Conservation (phyloP, 2,113 vertebrate genomes). For the Lathamus discolor region DNA sequence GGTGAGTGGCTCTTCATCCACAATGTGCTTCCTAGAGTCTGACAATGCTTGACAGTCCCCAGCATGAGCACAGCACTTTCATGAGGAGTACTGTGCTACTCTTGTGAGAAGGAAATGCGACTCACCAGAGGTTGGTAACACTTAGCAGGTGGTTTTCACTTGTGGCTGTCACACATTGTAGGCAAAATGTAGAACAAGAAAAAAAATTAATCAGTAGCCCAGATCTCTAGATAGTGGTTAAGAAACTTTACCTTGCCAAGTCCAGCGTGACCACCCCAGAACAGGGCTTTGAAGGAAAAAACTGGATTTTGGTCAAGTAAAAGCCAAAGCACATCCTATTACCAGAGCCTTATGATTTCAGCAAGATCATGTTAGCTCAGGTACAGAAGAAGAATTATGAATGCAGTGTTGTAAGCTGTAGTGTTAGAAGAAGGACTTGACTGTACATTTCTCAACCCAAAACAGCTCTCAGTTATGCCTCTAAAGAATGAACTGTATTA, state of each 20-base stretch:
- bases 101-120: conserved; percentile 35
- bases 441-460: background rate
- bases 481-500: background rate
- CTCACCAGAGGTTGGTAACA: conserved; percentile 12
- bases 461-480: background rate
- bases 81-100: background rate
- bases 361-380: background rate
- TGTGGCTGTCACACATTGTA: background rate
- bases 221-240: background rate
- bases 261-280: background rate
- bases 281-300: background rate
- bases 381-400: background rate
- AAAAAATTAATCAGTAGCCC: background rate
- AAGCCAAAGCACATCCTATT: background rate
- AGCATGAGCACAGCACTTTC: background rate
- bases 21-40: background rate
- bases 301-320: background rate
- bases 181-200: background rate
- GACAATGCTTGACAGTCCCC: background rate
- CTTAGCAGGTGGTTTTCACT: background rate
- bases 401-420: background rate
- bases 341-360: background rate
- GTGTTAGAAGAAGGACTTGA: background rate
- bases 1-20: background rate
- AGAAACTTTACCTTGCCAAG: background rate